Evolutionary conservation across 2,888 invertebrate genomes (phyloP), one percentile per base, ranked within the genome.

Genomic region (Polia nebulosa): DNA sequence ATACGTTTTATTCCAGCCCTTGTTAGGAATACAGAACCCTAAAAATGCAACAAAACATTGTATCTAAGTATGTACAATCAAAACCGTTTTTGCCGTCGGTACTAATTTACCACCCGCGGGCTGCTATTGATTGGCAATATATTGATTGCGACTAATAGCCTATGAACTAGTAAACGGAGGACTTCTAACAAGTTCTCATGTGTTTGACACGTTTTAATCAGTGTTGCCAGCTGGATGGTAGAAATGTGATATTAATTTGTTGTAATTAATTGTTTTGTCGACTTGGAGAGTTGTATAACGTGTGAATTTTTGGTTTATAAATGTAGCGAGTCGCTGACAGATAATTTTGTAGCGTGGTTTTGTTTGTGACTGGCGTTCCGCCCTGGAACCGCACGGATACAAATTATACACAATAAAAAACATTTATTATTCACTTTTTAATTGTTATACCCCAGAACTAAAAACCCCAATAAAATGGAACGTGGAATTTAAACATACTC

Each of bases 61-160:
- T 22, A n/a, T n/a, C n/a, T n/a, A 39, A n/a, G 4, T 20, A 20
- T 4, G 56, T 56, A 17, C 72, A 72, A 72, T 83, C 76, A 44
- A 55, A 41, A 57, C 51, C 27, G 76, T 86, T 89, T 88, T 86
- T 87, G 79, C 78, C 66, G 82, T 76, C 80, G 49, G 73, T 81
- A 83, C 83, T 85, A 84, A 88, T 89, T 87, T 85, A 86, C 89
- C 86, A 73, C 88, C 86, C 71, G 85, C 72, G n/a, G 89, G n/a
- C 36, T 9, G 15, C 45, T 45, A 75, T 64, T 76, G 86, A 85
- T 78, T 81, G 70, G 56, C 60, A 63, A 71, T 67, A 34, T 49
- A 76, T 70, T 60, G 66, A 75, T 73, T 74, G 77, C 58, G n/a
- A 60, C 47, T 76, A 65, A 78, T 80, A 67, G 61, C 53, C 36